Percentiles rank a stretch among this genome's conserved stretches.
Conservation (phyloP, 2,797 vertebrate genomes). For the Crypturellus tataupa region DNA sequence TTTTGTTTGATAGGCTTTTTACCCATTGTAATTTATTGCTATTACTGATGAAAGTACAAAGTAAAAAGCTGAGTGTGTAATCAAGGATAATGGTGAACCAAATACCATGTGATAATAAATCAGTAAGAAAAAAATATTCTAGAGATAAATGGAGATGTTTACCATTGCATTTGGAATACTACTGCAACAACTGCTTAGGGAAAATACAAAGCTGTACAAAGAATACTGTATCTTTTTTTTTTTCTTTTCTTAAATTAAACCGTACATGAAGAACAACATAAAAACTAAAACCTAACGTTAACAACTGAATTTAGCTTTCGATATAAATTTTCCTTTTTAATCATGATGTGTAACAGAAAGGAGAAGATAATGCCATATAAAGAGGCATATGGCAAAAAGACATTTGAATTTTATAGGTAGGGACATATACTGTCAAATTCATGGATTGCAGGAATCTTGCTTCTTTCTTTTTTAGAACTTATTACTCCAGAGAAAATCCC, state of each 20-base stretch:
- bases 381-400: neutral
- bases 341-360: neutral
- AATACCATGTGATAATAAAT: slow-evolving; percentile 40
- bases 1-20: slow-evolving; percentile 43
- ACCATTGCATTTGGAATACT: slow-evolving; percentile 7
- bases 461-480: neutral
- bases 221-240: neutral
- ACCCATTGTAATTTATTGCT: slow-evolving; percentile 35
- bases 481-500: neutral
- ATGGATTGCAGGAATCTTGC: neutral
- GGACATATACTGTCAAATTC: neutral
- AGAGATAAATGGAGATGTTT: slow-evolving; percentile 29
- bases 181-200: slow-evolving; percentile 34
- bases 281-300: neutral
- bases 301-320: neutral
- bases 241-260: neutral
- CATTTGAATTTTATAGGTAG: neutral
- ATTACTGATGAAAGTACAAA: slow-evolving; percentile 35
- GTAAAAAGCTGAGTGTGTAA: slow-evolving; percentile 47
- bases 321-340: neutral
- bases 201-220: slow-evolving; percentile 2
- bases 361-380: neutral
- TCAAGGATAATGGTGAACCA: slow-evolving; percentile 44
- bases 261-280: neutral
- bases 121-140: slow-evolving; percentile 40